phyloP scores from a whole-genome alignment of 2,113 vertebrate genomes.

The Platycercus adscitus region DNA sequence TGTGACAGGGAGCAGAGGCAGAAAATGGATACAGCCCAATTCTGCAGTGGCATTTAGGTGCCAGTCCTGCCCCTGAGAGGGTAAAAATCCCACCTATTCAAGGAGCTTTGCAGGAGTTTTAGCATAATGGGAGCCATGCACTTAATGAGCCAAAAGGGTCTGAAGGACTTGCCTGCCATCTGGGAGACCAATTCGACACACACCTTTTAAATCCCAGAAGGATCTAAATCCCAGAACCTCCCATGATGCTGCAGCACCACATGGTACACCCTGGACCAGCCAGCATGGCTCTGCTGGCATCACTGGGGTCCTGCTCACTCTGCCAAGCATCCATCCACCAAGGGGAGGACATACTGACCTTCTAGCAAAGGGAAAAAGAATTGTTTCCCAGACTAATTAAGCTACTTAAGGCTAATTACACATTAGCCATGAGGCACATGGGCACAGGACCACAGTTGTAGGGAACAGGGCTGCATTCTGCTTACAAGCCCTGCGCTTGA shows the following conservation, averaged over 20 bases:
- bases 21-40: neutral
- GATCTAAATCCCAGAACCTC: neutral
- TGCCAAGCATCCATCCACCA: neutral
- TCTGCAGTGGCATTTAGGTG: neutral
- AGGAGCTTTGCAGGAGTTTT: neutral
- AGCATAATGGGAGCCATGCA: neutral
- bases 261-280: rapidly evolving
- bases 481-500: neutral
- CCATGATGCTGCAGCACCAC: rapidly evolving
- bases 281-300: neutral
- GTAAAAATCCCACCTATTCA: neutral
- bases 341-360: neutral
- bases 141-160: neutral
- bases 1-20: rapidly evolving
- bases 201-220: neutral
- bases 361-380: neutral
- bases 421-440: neutral
- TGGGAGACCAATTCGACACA: neutral
- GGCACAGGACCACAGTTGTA: neutral
- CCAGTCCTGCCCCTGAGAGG: neutral
- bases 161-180: neutral
- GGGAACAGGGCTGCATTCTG: neutral
- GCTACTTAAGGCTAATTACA: neutral
- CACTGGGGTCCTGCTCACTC: neutral
- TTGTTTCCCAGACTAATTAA: neutral